phyloP scores from a whole-genome alignment of 2,113 vertebrate genomes.

The Alethe diademata region DNA sequence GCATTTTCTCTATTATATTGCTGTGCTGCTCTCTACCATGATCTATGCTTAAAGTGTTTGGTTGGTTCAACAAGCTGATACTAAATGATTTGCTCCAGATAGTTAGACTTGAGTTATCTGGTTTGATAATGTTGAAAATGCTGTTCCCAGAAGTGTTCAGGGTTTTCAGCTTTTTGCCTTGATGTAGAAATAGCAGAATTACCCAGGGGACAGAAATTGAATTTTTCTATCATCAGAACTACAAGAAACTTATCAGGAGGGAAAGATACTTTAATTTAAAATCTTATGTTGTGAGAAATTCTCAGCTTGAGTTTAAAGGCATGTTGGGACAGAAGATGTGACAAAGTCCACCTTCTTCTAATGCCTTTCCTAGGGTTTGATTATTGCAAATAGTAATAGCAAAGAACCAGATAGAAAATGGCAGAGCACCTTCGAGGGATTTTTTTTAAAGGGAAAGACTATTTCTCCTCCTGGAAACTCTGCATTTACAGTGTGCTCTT shows the following conservation, averaged over 20 bases:
- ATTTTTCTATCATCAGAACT: neutral
- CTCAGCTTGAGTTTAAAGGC: neutral
- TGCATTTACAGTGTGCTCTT: neutral
- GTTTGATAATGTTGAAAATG: constrained; percentile 6
- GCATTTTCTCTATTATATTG: neutral
- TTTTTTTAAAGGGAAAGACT: neutral
- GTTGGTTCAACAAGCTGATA: neutral
- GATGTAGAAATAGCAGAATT: neutral
- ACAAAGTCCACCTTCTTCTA: neutral
- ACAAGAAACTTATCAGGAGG: neutral
- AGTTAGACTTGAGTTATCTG: neutral
- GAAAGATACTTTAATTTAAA: neutral
- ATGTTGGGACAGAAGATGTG: neutral
- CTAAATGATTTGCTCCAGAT: neutral
- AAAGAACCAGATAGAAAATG: neutral
- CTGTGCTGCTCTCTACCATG: neutral
- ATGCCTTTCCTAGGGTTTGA: neutral
- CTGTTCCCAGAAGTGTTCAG: neutral
- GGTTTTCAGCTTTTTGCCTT: neutral
- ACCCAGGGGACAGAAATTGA: neutral
- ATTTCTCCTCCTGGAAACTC: neutral
- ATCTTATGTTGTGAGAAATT: neutral
- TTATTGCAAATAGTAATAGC: neutral
- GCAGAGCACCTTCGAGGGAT: neutral
- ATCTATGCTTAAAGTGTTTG: neutral